Evolutionary conservation across 2,888 invertebrate genomes (phyloP).

Genomic region (Agonum fuliginosum): DNA sequence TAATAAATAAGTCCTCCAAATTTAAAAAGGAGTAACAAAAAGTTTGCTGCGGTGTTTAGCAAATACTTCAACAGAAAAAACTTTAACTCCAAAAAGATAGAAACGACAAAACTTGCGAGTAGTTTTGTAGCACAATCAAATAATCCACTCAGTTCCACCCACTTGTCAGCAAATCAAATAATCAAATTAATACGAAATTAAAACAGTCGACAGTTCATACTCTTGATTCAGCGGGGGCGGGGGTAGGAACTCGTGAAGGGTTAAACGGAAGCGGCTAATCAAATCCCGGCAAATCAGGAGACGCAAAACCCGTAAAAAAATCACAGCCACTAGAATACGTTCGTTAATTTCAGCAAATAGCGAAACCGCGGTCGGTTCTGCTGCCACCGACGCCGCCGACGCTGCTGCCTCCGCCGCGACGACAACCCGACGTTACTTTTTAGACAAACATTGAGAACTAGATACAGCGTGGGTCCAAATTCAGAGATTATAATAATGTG

Average conservation of each 20-base stretch:
- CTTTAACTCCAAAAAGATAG: too few relatives aligned
- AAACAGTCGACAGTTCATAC: slow-evolving; percentile 29
- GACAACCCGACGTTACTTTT: slow-evolving; percentile 54
- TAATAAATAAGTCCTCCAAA: too few relatives aligned
- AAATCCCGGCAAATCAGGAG: slow-evolving; percentile 52
- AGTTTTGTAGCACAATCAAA: not conserved
- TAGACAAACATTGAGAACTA: slow-evolving; percentile 51
- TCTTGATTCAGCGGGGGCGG: not conserved
- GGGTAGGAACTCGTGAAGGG: slow-evolving; percentile 20
- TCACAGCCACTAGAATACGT: slow-evolving; percentile 51
- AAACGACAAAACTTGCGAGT: too few relatives aligned
- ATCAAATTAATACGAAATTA: slow-evolving; percentile 7
- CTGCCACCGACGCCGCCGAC: not conserved
- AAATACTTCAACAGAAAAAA: too few relatives aligned
- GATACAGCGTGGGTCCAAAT: slow-evolving; percentile 30
- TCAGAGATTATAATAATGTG: too few relatives aligned
- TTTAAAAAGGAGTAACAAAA: too few relatives aligned
- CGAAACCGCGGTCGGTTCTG: slow-evolving; percentile 19
- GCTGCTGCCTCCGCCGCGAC: not conserved
- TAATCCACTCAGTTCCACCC: not conserved
- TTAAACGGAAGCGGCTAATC: slow-evolving; percentile 54
- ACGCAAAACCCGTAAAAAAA: slow-evolving; percentile 49
- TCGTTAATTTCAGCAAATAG: slow-evolving; percentile 59
- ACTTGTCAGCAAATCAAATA: slow-evolving; percentile 9
- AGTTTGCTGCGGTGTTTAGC: too few relatives aligned